Evolutionary conservation across 2,888 invertebrate genomes (phyloP).

Genomic region (Zygogramma bicolorata): DNA sequence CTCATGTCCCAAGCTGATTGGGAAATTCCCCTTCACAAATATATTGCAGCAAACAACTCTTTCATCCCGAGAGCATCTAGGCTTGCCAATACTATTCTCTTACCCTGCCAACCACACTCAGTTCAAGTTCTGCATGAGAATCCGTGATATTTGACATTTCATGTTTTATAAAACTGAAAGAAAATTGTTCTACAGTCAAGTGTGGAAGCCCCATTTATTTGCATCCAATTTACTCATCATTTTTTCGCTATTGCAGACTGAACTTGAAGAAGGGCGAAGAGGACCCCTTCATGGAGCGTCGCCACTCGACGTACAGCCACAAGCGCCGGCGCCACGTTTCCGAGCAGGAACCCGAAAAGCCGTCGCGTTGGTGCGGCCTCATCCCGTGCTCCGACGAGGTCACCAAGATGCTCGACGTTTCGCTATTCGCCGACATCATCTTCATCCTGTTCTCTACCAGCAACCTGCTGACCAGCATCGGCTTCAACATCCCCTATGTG

Average conservation of each 20-base stretch:
- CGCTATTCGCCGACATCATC: slow-evolving; percentile 84
- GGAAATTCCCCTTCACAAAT: too few species aligned
- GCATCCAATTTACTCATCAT: neutral
- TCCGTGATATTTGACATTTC: too few species aligned
- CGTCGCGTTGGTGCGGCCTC: slow-evolving; percentile 28
- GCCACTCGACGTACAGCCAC: slow-evolving; percentile 51
- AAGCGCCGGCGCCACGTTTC: slow-evolving; percentile 35
- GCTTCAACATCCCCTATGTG: slow-evolving; percentile 94
- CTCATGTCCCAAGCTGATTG: too few species aligned
- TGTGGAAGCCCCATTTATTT: too few species aligned
- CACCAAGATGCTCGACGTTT: slow-evolving; percentile 83
- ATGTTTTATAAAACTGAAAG: too few species aligned
- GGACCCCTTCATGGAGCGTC: slow-evolving; percentile 50
- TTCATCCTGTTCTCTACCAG: slow-evolving; percentile 92
- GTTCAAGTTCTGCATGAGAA: too few species aligned
- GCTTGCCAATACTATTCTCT: too few species aligned
- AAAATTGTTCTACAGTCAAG: too few species aligned
- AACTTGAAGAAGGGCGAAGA: slow-evolving; percentile 56
- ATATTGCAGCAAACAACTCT: too few species aligned
- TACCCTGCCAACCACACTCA: too few species aligned
- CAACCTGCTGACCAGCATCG: slow-evolving; percentile 95
- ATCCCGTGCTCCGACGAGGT: slow-evolving; percentile 37
- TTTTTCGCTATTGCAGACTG: slow-evolving; percentile 47
- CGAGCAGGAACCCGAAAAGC: slow-evolving; percentile 64
- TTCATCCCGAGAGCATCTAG: too few species aligned